A percentile compares a stretch with the other conserved stretches of the same genome.
phyloP scores from a whole-genome alignment of 1,140 invertebrate species.

The Coenobita brevimanus region DNA sequence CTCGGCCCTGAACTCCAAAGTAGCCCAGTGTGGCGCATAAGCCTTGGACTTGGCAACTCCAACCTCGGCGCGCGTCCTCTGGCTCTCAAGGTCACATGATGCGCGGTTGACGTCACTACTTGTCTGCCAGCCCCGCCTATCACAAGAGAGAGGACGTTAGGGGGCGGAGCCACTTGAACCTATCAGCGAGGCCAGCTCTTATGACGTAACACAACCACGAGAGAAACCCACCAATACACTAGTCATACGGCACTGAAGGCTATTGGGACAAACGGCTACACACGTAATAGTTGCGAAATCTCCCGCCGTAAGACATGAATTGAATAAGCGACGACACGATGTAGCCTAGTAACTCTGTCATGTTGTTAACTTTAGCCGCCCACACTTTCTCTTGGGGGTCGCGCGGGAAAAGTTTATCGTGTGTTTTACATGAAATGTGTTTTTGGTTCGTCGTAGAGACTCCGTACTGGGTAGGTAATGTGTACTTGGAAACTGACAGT shows the following conservation, averaged over 20 bases:
- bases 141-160: conserved; percentile 32
- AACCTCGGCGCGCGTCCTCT: conserved; percentile 27
- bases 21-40: no score
- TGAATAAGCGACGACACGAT: conserved; percentile 40
- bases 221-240: conserved; percentile 46
- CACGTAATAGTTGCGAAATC: conserved; percentile 55
- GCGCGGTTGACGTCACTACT: conserved; percentile 54
- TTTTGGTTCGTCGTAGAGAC: no score
- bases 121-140: conserved; percentile 34
- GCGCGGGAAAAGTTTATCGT: no score
- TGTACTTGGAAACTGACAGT: no score
- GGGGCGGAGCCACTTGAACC: conserved; percentile 33
- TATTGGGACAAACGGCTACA: conserved; percentile 14
- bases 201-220: conserved; percentile 30
- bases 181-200: conserved; percentile 1
- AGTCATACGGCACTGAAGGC: conserved; percentile 30
- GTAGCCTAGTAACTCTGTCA: neutral
- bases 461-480: no score
- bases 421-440: no score
- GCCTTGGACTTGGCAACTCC: no score
- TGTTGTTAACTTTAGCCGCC: no score
- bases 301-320: conserved; percentile 44
- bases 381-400: no score
- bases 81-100: conserved; percentile 58
- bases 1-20: no score